Conservation (phyloP, 2,797 vertebrate species). For the Lacerta bilineata region DNA sequence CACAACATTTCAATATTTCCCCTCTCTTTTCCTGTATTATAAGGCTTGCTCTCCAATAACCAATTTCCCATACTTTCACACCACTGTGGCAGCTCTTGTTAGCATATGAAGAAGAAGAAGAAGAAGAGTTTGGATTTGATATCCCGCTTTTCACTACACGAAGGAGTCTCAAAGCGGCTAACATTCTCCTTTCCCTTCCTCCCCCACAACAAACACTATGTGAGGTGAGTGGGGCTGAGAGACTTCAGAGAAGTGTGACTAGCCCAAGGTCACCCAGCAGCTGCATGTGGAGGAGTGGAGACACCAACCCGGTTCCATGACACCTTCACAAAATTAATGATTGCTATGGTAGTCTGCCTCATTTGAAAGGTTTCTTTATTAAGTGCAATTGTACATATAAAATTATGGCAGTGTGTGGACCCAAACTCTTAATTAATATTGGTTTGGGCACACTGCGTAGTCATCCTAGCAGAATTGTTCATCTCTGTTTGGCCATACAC, state of each 20-base stretch:
- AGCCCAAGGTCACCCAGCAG: no score
- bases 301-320: no score
- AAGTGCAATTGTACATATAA: conserved; percentile 58
- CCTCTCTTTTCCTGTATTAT: conserved; percentile 57
- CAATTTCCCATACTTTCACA: conserved; percentile 41
- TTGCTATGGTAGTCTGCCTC: conserved; percentile 38
- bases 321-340: conserved; percentile 42
- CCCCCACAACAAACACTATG: no score
- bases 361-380: conserved; percentile 52
- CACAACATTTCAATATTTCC: conserved; percentile 46
- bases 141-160: no score
- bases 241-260: no score
- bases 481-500: conserved; percentile 10
- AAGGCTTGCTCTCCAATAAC: conserved; percentile 54
- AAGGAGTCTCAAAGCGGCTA: no score
- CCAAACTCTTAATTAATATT: conserved; percentile 56
- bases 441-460: not conserved
- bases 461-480: rapidly evolving
- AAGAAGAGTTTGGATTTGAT: no score
- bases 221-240: no score
- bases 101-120: not conserved
- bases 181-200: no score
- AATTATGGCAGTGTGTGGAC: conserved; percentile 14
- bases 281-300: no score
- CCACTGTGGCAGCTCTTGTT: conserved; percentile 39